A percentile compares a stretch with the other conserved stretches of the same genome.
Conservation (phyloP, 2,113 vertebrate species). For the Deroptyus accipitrinus region DNA sequence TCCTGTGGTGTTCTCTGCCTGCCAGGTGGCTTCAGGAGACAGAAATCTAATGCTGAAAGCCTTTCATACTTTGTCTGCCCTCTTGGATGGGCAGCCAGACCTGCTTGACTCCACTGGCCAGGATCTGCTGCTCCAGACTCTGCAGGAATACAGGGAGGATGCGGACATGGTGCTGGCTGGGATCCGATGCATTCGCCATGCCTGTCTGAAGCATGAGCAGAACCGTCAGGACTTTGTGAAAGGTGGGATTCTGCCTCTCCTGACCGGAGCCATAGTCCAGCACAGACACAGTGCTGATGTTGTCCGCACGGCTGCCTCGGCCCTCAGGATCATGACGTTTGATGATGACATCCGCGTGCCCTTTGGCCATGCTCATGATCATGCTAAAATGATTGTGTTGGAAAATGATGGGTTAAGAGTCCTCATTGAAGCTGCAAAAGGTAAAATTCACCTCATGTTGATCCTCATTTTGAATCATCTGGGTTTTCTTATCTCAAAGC, state of each 20-base stretch:
- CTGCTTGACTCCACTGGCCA: slow-evolving; percentile 82
- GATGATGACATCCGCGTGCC: slow-evolving; percentile 92
- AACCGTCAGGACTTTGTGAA: slow-evolving; percentile 89
- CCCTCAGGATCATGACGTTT: slow-evolving; percentile 89
- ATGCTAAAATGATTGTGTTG: slow-evolving; percentile 90
- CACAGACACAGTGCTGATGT: slow-evolving; percentile 70
- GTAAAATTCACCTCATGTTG: slow-evolving; percentile 47
- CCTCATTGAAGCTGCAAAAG: slow-evolving; percentile 88
- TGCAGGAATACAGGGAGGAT: slow-evolving; percentile 51
- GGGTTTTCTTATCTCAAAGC: background rate
- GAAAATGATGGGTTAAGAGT: slow-evolving; percentile 87
- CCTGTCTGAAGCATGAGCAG: slow-evolving; percentile 90
- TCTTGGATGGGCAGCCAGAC: slow-evolving; percentile 92
- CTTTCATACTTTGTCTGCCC: slow-evolving; percentile 72
- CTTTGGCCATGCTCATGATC: slow-evolving; percentile 90
- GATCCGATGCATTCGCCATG: slow-evolving; percentile 76
- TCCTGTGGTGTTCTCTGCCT: slow-evolving; percentile 81
- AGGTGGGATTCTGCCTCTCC: slow-evolving; percentile 75
- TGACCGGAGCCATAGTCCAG: slow-evolving; percentile 71
- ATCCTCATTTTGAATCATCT: rapidly evolving
- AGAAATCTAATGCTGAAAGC: slow-evolving; percentile 55
- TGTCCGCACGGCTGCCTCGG: slow-evolving; percentile 77
- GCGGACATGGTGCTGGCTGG: slow-evolving; percentile 53
- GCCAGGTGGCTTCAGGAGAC: slow-evolving; percentile 66
- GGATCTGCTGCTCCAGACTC: slow-evolving; percentile 73